These are phyloP conservation scores for Euborellia annulipes DNA, from an alignment of 1,140 invertebrate species.

Conservation along the genomic window DNA sequence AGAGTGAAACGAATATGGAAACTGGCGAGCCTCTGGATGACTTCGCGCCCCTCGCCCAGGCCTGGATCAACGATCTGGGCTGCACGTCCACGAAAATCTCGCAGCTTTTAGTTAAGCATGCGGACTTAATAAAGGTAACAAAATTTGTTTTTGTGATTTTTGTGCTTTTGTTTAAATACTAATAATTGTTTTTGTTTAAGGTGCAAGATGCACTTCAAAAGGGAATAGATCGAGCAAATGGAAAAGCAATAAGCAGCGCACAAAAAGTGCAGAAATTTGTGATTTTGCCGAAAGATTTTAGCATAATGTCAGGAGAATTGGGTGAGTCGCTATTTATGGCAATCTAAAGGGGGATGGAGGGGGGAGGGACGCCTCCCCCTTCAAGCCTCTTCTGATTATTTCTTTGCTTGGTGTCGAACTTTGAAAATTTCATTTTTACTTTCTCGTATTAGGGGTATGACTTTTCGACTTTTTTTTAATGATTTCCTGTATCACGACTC, in stretches of 20 bases:
- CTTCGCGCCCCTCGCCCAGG: conserved; percentile 41
- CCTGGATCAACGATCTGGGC: conserved; percentile 57
- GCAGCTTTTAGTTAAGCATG: conserved; percentile 44
- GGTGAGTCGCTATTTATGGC: too few relatives aligned
- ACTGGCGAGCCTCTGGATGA: conserved; percentile 53
- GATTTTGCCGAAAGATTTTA: conserved; percentile 78
- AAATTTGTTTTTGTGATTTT: background rate
- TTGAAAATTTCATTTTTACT: too few relatives aligned
- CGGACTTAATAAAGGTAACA: background rate
- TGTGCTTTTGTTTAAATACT: background rate
- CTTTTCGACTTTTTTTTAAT: too few relatives aligned
- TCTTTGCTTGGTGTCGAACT: too few relatives aligned
- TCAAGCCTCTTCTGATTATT: too few relatives aligned
- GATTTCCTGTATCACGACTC: too few relatives aligned
- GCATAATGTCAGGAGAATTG: conserved; percentile 71
- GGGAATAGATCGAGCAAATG: conserved; percentile 63
- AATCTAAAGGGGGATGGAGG: too few relatives aligned
- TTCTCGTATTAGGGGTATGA: too few relatives aligned
- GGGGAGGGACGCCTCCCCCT: too few relatives aligned
- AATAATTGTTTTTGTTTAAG: conserved; percentile 25
- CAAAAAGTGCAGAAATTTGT: conserved; percentile 81
- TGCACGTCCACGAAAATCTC: conserved; percentile 50
- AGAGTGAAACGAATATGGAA: conserved; percentile 51
- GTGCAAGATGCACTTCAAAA: conserved; percentile 55
- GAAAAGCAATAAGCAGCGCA: conserved; percentile 67